Evolutionary conservation across 2,113 vertebrate species (phyloP).

Genomic region (Poecilia latipinna): DNA sequence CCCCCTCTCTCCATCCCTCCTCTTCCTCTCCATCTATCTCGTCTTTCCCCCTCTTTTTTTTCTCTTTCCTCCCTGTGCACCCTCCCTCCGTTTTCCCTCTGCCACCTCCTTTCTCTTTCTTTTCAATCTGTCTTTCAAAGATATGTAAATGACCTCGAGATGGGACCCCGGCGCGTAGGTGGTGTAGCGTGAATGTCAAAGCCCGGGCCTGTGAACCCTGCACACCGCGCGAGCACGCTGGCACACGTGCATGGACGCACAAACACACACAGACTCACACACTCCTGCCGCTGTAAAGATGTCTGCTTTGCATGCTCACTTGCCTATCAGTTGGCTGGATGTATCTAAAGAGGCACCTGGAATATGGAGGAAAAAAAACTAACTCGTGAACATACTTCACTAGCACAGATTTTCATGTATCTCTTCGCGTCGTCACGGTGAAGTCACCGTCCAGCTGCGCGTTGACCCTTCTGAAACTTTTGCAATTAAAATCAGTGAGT

Average conservation of each 20-base stretch:
- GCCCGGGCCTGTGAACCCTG: conserved; percentile 89
- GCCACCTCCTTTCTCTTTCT: conserved; percentile 70
- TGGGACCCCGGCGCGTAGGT: conserved; percentile 88
- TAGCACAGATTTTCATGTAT: conserved; percentile 36
- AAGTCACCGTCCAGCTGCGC: conserved; percentile 39
- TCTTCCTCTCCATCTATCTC: conserved; percentile 71
- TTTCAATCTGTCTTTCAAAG: conserved; percentile 83
- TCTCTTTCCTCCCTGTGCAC: background rate
- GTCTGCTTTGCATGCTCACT: conserved; percentile 66
- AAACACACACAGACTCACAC: conserved; percentile 3
- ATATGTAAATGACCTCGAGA: conserved; percentile 81
- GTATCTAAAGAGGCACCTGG: background rate
- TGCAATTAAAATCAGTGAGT: conserved; percentile 33
- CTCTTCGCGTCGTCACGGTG: conserved; percentile 26
- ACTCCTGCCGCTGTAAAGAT: conserved; percentile 28
- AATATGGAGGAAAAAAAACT: background rate
- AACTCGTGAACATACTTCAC: conserved; percentile 21
- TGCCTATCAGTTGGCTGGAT: conserved; percentile 25
- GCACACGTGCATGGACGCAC: conserved; percentile 16
- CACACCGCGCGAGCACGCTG: conserved; percentile 38
- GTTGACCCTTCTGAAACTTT: conserved; percentile 19
- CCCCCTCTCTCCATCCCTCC: conserved; percentile 48
- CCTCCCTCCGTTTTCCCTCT: conserved; percentile 36
- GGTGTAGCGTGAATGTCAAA: conserved; percentile 95
- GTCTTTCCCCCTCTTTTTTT: conserved; percentile 23